Percentiles rank a stretch among this genome's conserved stretches.
phyloP scores from a whole-genome alignment of 2,888 invertebrate genomes.

The Polylopha cassiicola region DNA sequence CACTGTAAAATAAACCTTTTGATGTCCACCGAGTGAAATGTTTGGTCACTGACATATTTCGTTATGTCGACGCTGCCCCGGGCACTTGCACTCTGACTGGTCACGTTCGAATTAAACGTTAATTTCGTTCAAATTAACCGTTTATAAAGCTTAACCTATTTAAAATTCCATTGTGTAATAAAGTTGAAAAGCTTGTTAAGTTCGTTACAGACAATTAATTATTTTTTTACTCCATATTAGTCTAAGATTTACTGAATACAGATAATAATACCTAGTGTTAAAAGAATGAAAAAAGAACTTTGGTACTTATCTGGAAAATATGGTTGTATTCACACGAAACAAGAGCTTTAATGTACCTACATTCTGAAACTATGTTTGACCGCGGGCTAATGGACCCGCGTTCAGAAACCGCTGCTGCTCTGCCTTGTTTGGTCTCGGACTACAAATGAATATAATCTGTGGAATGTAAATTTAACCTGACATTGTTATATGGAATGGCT shows the following conservation, averaged over 20 bases:
- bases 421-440: slow-evolving; percentile 46
- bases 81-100: slow-evolving; percentile 29
- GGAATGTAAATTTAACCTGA: slow-evolving; percentile 27
- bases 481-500: slow-evolving; percentile 13
- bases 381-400: slow-evolving; percentile 52
- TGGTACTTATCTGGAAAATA: slow-evolving; percentile 11
- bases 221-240: slow-evolving; percentile 2
- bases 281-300: too few relatives aligned
- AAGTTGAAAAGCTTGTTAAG: slow-evolving; percentile 1
- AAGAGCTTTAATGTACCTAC: slow-evolving; percentile 48
- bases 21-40: slow-evolving; percentile 43
- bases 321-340: slow-evolving; percentile 49
- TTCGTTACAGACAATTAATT: neutral
- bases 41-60: slow-evolving; percentile 43
- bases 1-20: slow-evolving; percentile 58
- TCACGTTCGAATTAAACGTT: slow-evolving; percentile 33
- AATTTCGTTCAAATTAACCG: slow-evolving; percentile 33
- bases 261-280: too few relatives aligned
- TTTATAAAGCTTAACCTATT: slow-evolving; percentile 19
- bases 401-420: slow-evolving; percentile 47
- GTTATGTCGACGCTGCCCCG: slow-evolving; percentile 22
- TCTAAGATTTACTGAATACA: too few relatives aligned
- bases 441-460: slow-evolving; percentile 46
- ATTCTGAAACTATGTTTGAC: slow-evolving; percentile 47
- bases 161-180: slow-evolving; percentile 14